Base-by-base conservation (phyloP, 2,797 vertebrate genomes). In the Eulemur coronatus region DNA sequence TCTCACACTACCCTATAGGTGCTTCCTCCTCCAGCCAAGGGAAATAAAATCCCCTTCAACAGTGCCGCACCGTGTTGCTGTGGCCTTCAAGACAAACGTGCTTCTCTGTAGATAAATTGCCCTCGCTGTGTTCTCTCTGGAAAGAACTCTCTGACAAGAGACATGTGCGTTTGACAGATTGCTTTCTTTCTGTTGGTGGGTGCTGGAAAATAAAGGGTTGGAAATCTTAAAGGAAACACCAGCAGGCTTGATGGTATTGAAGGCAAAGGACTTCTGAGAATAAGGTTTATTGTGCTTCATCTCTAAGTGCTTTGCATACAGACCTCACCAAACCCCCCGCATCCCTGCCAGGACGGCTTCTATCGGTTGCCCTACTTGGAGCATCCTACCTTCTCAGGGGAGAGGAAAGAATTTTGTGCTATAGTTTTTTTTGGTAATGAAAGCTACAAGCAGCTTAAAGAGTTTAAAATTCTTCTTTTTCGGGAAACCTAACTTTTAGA, bases 1-100 rank as follows among this genome's bases (percentile, higher is more conserved):
- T 48, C 41, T n/a, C 13, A 1, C 7, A 0, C 41, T 61, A 55
- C 17, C 38, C 0, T 30, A 0, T 13, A 1, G 13, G 24, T 22
- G 28, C 24, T 48, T 67, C 33, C 13, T 43, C 76, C 43, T 75
- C 52, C 24, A 84, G 76, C 75, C 4, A 9, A 65, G 50, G 9
- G 4, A 35, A 67, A 70, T 20, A 59, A 18, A 59, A 78, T 7
- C 28, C 57, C 18, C 43, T 4, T 14, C 17, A 7, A 5, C 57
- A 41, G 35, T 7, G 10, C 43, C 52, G 0, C 10, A 4, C 50
- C 1, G 0, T 17, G 0, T 55, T 72, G 12, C 35, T 2, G 0
- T 82, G 46, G 52, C 33, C 76, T n/a, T 88, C 41, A 14, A 12
- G 55, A 61, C 52, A 26, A n/a, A 81, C 3, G 14, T 35, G 33